Base-by-base conservation (phyloP, 2,888 invertebrate species). In the Saturnia pavonia region DNA sequence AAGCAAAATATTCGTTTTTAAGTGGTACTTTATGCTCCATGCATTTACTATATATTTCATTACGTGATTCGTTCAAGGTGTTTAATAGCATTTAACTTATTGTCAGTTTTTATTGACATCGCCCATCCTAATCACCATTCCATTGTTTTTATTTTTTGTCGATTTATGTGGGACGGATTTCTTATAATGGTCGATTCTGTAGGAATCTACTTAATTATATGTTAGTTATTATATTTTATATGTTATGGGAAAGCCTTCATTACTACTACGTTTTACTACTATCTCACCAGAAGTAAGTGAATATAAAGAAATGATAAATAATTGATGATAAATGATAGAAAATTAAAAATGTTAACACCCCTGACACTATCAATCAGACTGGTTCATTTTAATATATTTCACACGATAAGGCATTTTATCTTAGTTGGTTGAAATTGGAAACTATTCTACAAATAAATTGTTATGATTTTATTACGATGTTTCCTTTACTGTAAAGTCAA, bases 71-170 rank as follows among this genome's bases (percentile, higher is more conserved):
- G 57, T 60, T 60, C 57, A 25, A 60, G 57, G 14, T 14, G 27
- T 60, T 60, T 60, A 54, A 54, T 54, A 54, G 22, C 54, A 54
- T 60, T 60, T 12, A 25, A 54, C 1, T 27, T 14, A 60, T 1
- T 25, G 27, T 27, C 25, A 27, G 25, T 60, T 60, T 27, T 60
- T 60, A 27, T 27, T 60, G 14, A 60, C 25, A 60, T 27, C 27
- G 25, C 3, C 12, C 19, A 11, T 60, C 25, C 57, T 27, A 27
- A 27, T 60, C 14, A 60, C 25, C 25, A 60, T 60, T 25, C 57
- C 57, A 60, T 60, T 60, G 57, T 60, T 27, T 27, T 60, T 25
- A 27, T 60, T 60, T 27, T 60, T 60, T 60, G 54, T 54, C 27
- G 14, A 60, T 11, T 60, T 27, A 27, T 12, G 25, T 2, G 25